phyloP scores from a whole-genome alignment of 2,888 invertebrate species.

The Campaea margaritaria region DNA sequence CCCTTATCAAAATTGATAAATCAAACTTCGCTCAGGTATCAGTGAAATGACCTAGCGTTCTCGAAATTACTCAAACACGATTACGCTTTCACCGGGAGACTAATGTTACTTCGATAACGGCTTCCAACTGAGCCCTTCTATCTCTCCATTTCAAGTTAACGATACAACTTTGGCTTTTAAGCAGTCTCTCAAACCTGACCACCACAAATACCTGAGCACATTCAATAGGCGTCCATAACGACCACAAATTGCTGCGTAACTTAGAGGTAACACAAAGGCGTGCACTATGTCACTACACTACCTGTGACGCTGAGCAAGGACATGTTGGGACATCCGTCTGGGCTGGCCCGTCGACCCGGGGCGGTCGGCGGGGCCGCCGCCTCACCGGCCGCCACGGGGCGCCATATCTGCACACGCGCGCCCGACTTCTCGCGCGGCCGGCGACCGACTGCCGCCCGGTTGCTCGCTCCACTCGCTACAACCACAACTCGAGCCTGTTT shows the following conservation, averaged over 20 bases:
- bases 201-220: slow-evolving; percentile 58
- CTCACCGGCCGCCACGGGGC: slow-evolving; percentile 85
- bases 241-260: slow-evolving; percentile 63
- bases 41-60: slow-evolving; percentile 44
- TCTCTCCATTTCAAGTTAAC: slow-evolving; percentile 15
- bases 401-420: slow-evolving; percentile 78
- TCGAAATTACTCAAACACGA: slow-evolving; percentile 20
- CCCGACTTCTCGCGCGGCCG: slow-evolving; percentile 79
- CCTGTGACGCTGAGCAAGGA: slow-evolving; percentile 86
- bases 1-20: slow-evolving; percentile 51
- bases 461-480: slow-evolving; percentile 36
- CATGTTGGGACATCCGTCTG: slow-evolving; percentile 79
- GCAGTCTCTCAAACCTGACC: slow-evolving; percentile 41
- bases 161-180: slow-evolving; percentile 20
- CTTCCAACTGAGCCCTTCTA: slow-evolving; percentile 12
- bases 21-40: slow-evolving; percentile 55
- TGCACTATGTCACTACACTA: slow-evolving; percentile 57
- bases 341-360: slow-evolving; percentile 83
- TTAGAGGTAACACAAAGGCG: slow-evolving; percentile 57
- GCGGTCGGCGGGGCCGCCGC: slow-evolving; percentile 85
- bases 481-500: slow-evolving; percentile 26
- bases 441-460: slow-evolving; percentile 66
- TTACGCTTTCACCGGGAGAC: slow-evolving; percentile 17
- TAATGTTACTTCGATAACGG: slow-evolving; percentile 9
- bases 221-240: slow-evolving; percentile 65